phyloP scores from a whole-genome alignment of 2,113 vertebrate genomes.

The Burhinus bistriatus region DNA sequence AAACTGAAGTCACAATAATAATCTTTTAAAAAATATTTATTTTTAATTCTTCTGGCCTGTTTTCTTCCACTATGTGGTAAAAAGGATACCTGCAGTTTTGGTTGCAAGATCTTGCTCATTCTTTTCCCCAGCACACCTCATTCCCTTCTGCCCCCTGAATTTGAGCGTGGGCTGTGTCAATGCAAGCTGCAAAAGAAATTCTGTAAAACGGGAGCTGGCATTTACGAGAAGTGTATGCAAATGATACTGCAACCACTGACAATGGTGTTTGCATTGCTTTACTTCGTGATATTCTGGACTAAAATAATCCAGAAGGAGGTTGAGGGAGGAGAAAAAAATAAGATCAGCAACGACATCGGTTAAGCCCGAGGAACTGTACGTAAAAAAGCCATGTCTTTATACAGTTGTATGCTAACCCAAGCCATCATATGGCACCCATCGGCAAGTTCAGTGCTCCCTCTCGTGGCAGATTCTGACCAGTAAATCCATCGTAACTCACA shows the following conservation, averaged over 20 bases:
- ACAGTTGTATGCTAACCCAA: too few relatives aligned
- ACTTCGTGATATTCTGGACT: neutral
- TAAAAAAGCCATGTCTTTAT: neutral
- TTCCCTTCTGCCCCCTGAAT: neutral
- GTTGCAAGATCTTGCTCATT: neutral
- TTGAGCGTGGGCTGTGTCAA: neutral
- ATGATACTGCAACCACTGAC: neutral
- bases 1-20: neutral
- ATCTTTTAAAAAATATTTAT: neutral
- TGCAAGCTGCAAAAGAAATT: neutral
- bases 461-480: slow-evolving; percentile 45
- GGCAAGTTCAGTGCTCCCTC: slow-evolving; percentile 62
- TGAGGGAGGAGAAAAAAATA: neutral
- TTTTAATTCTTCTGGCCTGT: neutral
- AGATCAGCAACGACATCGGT: neutral
- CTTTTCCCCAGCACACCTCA: neutral
- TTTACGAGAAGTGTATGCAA: neutral
- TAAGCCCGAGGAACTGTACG: accelerated
- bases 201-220: neutral
- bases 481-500: neutral
- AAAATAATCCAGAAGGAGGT: neutral
- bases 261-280: neutral
- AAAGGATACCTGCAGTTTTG: neutral
- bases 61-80: neutral
- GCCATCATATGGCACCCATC: neutral